Evolutionary conservation across 2,113 vertebrate genomes (phyloP).

Genomic region (Clarias gariepinus): DNA sequence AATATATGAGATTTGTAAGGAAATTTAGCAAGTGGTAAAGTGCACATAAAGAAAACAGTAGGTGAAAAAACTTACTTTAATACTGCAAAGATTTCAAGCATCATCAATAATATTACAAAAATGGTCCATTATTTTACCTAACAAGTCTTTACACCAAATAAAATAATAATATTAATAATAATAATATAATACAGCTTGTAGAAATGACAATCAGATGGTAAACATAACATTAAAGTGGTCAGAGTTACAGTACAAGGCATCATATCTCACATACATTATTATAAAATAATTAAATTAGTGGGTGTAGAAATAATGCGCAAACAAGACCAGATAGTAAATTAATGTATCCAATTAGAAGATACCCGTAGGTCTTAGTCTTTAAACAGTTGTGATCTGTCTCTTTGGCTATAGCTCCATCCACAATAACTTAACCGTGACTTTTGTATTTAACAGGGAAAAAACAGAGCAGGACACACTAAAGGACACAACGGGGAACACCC

Average conservation of each 20-base stretch:
- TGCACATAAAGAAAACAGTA: neutral
- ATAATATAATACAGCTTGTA: slow-evolving; percentile 18
- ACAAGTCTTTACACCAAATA: slow-evolving; percentile 23
- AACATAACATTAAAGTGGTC: slow-evolving; percentile 37
- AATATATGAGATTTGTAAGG: neutral
- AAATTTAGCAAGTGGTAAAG: neutral
- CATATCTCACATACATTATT: neutral
- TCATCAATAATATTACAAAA: slow-evolving; percentile 25
- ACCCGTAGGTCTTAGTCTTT: no score
- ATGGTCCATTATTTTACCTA: slow-evolving; percentile 34
- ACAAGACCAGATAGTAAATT: neutral
- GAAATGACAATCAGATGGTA: slow-evolving; percentile 13
- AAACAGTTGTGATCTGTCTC: neutral
- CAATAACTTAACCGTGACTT: neutral
- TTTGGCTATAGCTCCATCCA: neutral
- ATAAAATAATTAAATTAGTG: neutral
- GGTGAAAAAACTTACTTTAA: slow-evolving; percentile 5
- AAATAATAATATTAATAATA: neutral
- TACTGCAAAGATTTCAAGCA: slow-evolving; percentile 4
- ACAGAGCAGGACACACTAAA: neutral
- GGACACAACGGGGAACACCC: no score
- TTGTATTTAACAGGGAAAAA: neutral
- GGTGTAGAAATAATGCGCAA: neutral
- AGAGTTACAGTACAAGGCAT: slow-evolving; percentile 23
- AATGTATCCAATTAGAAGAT: neutral